A percentile compares a stretch with the other conserved stretches of the same genome.
Conservation (phyloP, 2,888 invertebrate genomes). For the Acanthopleura granulata region DNA sequence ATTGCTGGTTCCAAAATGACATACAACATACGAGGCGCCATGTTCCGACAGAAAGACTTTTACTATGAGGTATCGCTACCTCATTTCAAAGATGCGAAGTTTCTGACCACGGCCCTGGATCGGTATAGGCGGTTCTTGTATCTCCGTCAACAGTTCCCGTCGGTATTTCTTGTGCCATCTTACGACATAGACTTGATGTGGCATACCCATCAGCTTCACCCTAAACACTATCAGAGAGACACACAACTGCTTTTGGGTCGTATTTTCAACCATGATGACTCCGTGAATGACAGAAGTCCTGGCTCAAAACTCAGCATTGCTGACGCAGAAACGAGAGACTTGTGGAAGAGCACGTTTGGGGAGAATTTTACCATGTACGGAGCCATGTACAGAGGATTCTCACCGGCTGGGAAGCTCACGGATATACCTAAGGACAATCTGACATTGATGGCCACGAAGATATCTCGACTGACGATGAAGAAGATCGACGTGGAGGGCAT, state of each 20-base stretch:
- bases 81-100: slow-evolving; percentile 66
- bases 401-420: slow-evolving; percentile 63
- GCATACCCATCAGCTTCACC: slow-evolving; percentile 69
- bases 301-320: slow-evolving; percentile 65
- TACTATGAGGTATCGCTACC: slow-evolving; percentile 70
- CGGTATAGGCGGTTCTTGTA: slow-evolving; percentile 65
- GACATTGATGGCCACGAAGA: slow-evolving; percentile 36
- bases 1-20: slow-evolving; percentile 35
- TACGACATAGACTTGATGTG: slow-evolving; percentile 70
- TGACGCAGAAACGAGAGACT: slow-evolving; percentile 63
- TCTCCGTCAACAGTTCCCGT: slow-evolving; percentile 65
- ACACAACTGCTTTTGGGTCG: slow-evolving; percentile 40
- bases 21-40: slow-evolving; percentile 67
- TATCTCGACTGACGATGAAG: not conserved
- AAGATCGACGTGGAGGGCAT: not conserved
- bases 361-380: slow-evolving; percentile 64
- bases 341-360: slow-evolving; percentile 65
- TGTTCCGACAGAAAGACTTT: slow-evolving; percentile 66
- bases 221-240: slow-evolving; percentile 40
- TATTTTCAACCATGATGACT: slow-evolving; percentile 69
- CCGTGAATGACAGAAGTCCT: slow-evolving; percentile 63
- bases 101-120: slow-evolving; percentile 62
- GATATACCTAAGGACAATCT: slow-evolving; percentile 52
- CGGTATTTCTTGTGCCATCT: slow-evolving; percentile 69
- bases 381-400: slow-evolving; percentile 68